Evolutionary conservation across 2,888 invertebrate species (phyloP).

Genomic region (Lamellibrachia satsuma): DNA sequence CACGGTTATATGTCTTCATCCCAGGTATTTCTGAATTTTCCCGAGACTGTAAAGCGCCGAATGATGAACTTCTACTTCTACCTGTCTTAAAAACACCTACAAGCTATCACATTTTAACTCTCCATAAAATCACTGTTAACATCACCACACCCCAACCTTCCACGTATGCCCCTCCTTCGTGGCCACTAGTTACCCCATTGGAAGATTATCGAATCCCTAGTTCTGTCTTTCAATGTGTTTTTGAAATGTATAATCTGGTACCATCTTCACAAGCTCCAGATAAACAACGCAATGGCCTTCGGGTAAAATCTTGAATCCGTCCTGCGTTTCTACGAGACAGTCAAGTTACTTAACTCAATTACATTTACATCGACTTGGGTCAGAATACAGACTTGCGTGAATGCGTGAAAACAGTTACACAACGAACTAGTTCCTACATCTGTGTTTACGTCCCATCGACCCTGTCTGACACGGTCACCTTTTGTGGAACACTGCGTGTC

Average conservation of each 20-base stretch:
- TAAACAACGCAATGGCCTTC: too few relatives aligned
- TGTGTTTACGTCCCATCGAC: constrained; percentile 7
- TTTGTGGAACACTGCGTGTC: background rate
- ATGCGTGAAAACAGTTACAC: background rate
- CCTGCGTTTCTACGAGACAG: too few relatives aligned
- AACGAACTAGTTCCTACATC: background rate
- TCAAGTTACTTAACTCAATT: too few relatives aligned
- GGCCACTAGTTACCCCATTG: background rate
- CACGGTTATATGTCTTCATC: background rate
- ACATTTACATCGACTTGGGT: background rate
- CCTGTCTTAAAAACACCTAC: background rate
- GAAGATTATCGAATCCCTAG: background rate
- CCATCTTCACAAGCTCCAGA: too few relatives aligned
- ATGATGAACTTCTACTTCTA: background rate
- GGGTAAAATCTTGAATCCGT: too few relatives aligned
- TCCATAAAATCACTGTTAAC: background rate
- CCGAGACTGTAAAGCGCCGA: background rate
- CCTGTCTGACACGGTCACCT: background rate
- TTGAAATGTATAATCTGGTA: too few relatives aligned
- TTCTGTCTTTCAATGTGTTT: too few relatives aligned
- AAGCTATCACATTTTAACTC: background rate
- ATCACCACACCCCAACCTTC: background rate
- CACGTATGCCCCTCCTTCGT: background rate
- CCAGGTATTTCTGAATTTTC: background rate
- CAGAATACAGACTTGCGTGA: background rate